Evolutionary conservation across 23 tunicate species (phyloP), one percentile per base, ranked within the genome.

Genomic region (Halocynthia aurantium): DNA sequence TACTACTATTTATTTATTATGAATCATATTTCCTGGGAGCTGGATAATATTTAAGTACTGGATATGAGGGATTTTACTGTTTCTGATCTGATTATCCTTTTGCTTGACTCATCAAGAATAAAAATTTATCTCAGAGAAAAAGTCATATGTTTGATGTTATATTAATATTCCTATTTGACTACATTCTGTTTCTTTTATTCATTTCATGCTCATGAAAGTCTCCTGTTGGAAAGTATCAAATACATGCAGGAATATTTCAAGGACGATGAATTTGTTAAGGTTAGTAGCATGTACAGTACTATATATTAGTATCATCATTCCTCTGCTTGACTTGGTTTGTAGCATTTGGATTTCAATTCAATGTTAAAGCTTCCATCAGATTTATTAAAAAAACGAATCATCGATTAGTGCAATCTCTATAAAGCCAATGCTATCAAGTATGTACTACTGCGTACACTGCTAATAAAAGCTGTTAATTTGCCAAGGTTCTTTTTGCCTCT

Each of bases 201-300:
- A 1, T 13, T 15, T 50, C 6, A 10, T 52, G 9, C 13, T 19
- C 19, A 76, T 70, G 31, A 19, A 72, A 89, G 96, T 20, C 81
- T 87, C 0, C 84, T 89, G 76, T 66, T 81, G 56, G 76, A 80
- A 69, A 83, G 82, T 67, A 19, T 89, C 8, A 58, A 73, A 65
- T 88, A 89, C 58, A 44, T 89, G 31, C 78, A 76, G 17, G 67
- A 62, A 15, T 51, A 57, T 17, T 79, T 62, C 50, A 75, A 79
- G 21, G 64, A 84, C 6, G 88, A 89, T 52, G 72, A 77, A 13
- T 89, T 89, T 70, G 84, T 89, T 15, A 83, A 89, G 88, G 96
- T 89, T n/a, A 22, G 76, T 22, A 20, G 1, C 44, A 31, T 31
- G 44, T n/a, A n/a, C n/a, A n/a, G n/a, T n/a, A n/a, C n/a, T n/a